Evolutionary conservation across 2,888 invertebrate species (phyloP), one percentile per base, ranked within the genome.

Genomic region (Polia nebulosa): DNA sequence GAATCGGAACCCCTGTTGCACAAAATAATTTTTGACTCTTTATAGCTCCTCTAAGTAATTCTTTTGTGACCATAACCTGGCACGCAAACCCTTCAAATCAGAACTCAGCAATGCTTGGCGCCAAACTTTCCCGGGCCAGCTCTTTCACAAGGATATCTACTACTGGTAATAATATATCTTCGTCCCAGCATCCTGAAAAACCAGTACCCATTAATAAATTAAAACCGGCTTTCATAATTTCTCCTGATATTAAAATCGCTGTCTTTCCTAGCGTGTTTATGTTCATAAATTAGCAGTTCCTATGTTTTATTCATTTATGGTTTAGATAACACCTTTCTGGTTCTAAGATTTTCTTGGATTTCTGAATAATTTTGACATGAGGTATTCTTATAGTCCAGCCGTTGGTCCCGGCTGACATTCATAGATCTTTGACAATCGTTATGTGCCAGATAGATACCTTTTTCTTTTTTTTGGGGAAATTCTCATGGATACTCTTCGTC

Each of bases 271-370:
- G 20, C 20, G 34, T 60, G 47, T 58, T 47, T 44, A 69, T 53
- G 76, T 59, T 45, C 44, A 45, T 72, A 57, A 56, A 57, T 74
- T 72, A 66, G 36, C 39, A 17, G 3, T 15, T 15, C n/a, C 2
- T 6, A 72, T 72, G 67, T 74, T 57, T 72, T 72, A 72, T 72
- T 74, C 51, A 72, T 71, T 70, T 25, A 62, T 39, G 5, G 25
- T 39, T 25, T 25, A 11, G 36, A 52, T 52, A 39, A 44, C 52
- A 69, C 62, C 3, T 52, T 25, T 44, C 8, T 22, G 22, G 1
- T 22, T 13, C 22, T 22, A 22, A 5, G 8, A 32, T 51, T 71
- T 59, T 58, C 32, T 67, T 27, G 13, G 20, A 29, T 27, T 55
- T 66, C 22, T 53, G 22, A 9, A 47, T 13, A 45, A 20, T 2